Evolutionary conservation across 1,140 invertebrate genomes (phyloP), one percentile per base, ranked within the genome.

Genomic region (Drosophila ironensis): DNA sequence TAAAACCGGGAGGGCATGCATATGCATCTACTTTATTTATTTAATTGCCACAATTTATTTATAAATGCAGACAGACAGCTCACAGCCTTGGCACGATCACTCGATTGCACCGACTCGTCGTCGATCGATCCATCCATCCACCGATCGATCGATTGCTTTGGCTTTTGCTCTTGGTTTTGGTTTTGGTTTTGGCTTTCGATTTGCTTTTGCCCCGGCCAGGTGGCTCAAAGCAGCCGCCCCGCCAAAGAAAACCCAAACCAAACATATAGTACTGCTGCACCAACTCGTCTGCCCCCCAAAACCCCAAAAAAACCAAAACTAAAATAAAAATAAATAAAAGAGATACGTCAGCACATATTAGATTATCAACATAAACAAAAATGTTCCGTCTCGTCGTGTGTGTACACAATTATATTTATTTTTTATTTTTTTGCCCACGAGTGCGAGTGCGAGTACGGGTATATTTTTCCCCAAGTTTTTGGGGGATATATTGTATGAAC

Each of bases 331-430:
- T 9, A 40, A 7, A 9, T 11, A 37, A 16, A 46, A 12, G n/a
- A 45, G 25, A 56, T 68, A 40, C 59, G 63, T 69, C 59, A 73
- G 78, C 69, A 61, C 73, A 84, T 84, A 82, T 84, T 82, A 84
- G 82, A 82, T 82, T 84, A 82, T 82, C 78, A 82, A 82, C 73
- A 82, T 82, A 82, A 82, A 82, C 78, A 82, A 82, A 53, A 82
- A 73, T 84, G 64, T 78, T 77, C 51, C 64, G 64, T 69, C 63
- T 69, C 42, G 63, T 38, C 66, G 64, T 46, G 25, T 70, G 46
- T 70, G 66, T 59, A 57, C 44, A 69, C 51, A 64, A 45, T 72
- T 40, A 47, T 47, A 27, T 56, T 64, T 60, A 41, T 60, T 52
- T 37, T 52, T 44, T 7, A 9, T 28, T 6, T 28, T 9, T 30